phyloP scores from a whole-genome alignment of 2,797 vertebrate genomes.

The Siniperca obscura region DNA sequence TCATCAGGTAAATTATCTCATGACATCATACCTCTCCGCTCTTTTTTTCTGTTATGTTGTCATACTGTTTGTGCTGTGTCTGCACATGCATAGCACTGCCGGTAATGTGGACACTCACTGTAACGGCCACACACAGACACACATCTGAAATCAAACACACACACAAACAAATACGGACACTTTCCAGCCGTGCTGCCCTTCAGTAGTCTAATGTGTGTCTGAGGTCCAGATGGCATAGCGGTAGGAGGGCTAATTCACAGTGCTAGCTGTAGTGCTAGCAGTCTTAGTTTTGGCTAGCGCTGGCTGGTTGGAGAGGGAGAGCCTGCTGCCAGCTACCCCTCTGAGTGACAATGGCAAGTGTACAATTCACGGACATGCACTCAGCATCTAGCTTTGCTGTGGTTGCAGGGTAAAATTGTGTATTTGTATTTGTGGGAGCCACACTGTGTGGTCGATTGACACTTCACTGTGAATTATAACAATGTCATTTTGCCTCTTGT shows the following conservation, averaged over 20 bases:
- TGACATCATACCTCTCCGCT: conserved; percentile 16
- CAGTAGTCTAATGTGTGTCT: conserved; percentile 79
- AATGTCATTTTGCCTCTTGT: not conserved
- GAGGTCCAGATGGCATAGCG: conserved; percentile 83
- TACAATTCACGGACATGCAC: conserved; percentile 49
- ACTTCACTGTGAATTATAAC: conserved; percentile 20
- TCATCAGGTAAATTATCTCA: conserved; percentile 11
- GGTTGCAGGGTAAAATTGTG: conserved; percentile 34
- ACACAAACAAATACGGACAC: conserved; percentile 43
- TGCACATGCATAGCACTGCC: conserved; percentile 32
- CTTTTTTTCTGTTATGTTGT: conserved; percentile 8
- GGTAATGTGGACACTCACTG: conserved; percentile 23
- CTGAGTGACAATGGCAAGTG: conserved; percentile 75
- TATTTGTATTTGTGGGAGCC: conserved; percentile 30
- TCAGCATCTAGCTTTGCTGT: conserved; percentile 29
- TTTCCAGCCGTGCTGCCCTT: conserved; percentile 77
- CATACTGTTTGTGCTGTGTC: conserved; percentile 35
- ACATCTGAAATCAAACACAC: conserved; percentile 22
- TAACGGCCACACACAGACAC: conserved; percentile 38
- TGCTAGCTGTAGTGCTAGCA: conserved; percentile 66
- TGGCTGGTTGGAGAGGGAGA: conserved; percentile 48
- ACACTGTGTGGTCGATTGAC: conserved; percentile 50
- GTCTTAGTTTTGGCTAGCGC: conserved; percentile 57
- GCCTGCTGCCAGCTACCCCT: conserved; percentile 69
- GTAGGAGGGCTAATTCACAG: conserved; percentile 79